These are phyloP conservation scores for Carposina sasakii DNA, from an alignment of 1,140 invertebrate species.

Conservation along the genomic window DNA sequence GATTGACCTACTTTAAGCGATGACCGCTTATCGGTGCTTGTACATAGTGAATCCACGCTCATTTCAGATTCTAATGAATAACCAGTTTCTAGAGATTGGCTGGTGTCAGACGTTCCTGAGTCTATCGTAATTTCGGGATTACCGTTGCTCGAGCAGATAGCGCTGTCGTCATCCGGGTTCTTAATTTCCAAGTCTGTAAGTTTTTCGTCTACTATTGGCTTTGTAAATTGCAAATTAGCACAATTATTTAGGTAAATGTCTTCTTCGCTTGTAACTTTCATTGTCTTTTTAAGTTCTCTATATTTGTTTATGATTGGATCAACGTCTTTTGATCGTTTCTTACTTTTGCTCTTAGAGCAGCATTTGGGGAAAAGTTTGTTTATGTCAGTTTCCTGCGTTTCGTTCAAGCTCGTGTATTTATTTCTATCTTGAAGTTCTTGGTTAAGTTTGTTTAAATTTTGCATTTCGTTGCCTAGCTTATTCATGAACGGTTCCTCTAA, in stretches of 20 bases:
- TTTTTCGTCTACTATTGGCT: slow-evolving; percentile 49
- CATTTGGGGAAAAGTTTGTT: slow-evolving; percentile 67
- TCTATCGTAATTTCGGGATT: slow-evolving; percentile 72
- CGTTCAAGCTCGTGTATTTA: slow-evolving; percentile 58
- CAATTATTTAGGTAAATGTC: slow-evolving; percentile 67
- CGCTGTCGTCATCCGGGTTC: slow-evolving; percentile 66
- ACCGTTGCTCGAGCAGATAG: slow-evolving; percentile 65
- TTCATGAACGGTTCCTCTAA: slow-evolving; percentile 75
- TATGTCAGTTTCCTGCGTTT: slow-evolving; percentile 56
- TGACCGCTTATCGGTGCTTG: slow-evolving; percentile 65
- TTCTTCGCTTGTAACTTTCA: slow-evolving; percentile 63
- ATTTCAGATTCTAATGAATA: slow-evolving; percentile 71
- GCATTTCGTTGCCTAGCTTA: slow-evolving; percentile 72
- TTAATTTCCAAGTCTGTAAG: slow-evolving; percentile 51
- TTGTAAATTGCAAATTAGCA: slow-evolving; percentile 63
- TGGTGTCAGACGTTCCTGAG: slow-evolving; percentile 59
- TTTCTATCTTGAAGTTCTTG: slow-evolving; percentile 71
- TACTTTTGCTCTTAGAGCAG: slow-evolving; percentile 60
- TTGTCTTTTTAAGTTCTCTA: slow-evolving; percentile 60
- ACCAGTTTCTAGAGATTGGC: slow-evolving; percentile 68
- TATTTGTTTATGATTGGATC: slow-evolving; percentile 67
- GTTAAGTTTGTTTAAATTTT: slow-evolving; percentile 74
- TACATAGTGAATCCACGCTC: slow-evolving; percentile 66
- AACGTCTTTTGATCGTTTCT: slow-evolving; percentile 63
- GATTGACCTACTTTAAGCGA: slow-evolving; percentile 70